Conservation (phyloP, 1,140 invertebrate genomes). For the Heliconius eleuchia region DNA sequence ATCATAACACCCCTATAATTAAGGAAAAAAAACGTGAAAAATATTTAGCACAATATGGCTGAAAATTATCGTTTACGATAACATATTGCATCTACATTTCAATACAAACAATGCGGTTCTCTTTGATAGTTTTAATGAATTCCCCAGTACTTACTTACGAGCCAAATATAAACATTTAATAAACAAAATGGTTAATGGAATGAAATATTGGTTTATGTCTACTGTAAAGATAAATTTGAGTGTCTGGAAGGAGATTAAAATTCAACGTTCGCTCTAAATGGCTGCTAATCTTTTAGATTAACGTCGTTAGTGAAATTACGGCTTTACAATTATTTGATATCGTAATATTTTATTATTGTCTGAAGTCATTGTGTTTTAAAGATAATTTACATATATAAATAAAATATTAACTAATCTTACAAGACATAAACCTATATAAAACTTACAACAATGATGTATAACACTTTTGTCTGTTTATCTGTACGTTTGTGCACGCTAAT, state of each 20-base stretch:
- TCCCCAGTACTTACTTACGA: background rate
- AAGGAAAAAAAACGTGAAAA: background rate
- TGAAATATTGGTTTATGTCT: conserved; percentile 6
- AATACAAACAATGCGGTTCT: conserved; percentile 1
- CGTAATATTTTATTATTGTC: background rate
- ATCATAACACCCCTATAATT: conserved; percentile 2
- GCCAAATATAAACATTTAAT: conserved; percentile 11
- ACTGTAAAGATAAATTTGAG: background rate
- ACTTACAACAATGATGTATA: too few species aligned
- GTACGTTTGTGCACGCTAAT: too few species aligned
- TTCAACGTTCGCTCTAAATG: background rate
- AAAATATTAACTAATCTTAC: too few species aligned
- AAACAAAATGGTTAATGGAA: conserved; percentile 2
- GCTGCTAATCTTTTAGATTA: background rate
- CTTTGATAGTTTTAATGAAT: conserved; percentile 14
- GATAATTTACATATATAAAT: too few species aligned
- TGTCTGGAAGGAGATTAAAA: background rate
- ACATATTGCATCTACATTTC: background rate
- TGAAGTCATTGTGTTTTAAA: too few species aligned
- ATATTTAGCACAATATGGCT: background rate
- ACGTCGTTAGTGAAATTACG: background rate
- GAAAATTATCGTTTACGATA: background rate
- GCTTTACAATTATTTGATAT: background rate
- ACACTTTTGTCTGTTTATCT: too few species aligned
- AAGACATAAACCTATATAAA: too few species aligned